Evolutionary conservation across 1,140 invertebrate genomes (phyloP).

Genomic region (Leptinotarsa defecta): DNA sequence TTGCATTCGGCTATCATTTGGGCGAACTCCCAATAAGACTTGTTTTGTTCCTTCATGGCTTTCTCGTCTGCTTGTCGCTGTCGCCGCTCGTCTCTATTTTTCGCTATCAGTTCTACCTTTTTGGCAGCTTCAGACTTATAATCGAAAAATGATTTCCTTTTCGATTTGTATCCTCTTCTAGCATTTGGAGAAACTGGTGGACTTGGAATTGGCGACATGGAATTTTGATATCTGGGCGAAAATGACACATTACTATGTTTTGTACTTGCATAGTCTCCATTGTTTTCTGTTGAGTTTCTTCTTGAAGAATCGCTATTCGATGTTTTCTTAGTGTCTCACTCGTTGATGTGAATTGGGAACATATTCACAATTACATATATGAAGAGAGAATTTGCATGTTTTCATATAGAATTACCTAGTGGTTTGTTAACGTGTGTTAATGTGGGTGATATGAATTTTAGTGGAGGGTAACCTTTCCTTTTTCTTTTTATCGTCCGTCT

Average conservation of each 20-base stretch:
- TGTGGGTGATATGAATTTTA: no score
- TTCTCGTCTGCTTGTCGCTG: slow-evolving; percentile 89
- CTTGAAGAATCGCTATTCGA: slow-evolving; percentile 34
- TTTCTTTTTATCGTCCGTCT: no score
- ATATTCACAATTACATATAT: slow-evolving; percentile 35
- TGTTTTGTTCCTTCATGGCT: slow-evolving; percentile 88
- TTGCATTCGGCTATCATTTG: slow-evolving; percentile 97
- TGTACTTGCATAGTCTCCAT: slow-evolving; percentile 17
- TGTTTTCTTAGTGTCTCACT: slow-evolving; percentile 38
- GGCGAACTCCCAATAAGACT: slow-evolving; percentile 97
- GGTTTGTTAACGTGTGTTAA: no score
- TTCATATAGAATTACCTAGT: no score
- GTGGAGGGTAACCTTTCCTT: no score
- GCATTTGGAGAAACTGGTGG: slow-evolving; percentile 37
- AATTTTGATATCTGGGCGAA: slow-evolving; percentile 35
- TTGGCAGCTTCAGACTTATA: slow-evolving; percentile 75
- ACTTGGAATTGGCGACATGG: slow-evolving; percentile 32
- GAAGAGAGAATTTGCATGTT: no score
- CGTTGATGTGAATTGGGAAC: slow-evolving; percentile 49
- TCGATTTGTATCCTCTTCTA: slow-evolving; percentile 32
- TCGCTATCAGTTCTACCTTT: slow-evolving; percentile 88
- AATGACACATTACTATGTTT: slow-evolving; percentile 18
- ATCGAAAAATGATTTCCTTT: slow-evolving; percentile 41
- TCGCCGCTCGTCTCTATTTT: slow-evolving; percentile 92
- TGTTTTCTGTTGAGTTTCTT: slow-evolving; percentile 22